Percentiles rank a stretch among this genome's conserved stretches.
Conservation (phyloP, 2,888 invertebrate genomes). For the Machimus atricapillus region DNA sequence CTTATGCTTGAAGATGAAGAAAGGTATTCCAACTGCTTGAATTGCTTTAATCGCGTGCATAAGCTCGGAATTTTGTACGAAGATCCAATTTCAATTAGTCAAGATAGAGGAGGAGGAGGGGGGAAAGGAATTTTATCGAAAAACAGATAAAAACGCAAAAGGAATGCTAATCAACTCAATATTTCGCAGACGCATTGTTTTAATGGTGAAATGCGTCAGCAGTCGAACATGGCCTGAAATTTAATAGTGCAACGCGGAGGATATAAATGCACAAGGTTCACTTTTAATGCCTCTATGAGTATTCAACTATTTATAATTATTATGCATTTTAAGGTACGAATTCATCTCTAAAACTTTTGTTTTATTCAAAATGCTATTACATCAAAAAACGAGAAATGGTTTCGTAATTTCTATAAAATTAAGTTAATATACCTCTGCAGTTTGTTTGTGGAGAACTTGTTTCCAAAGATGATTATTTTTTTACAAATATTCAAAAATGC, state of each 20-base stretch:
- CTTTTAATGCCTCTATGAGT: background rate
- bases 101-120: background rate
- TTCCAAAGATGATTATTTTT: no score
- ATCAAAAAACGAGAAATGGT: no score
- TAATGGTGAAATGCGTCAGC: background rate
- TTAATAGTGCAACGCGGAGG: background rate
- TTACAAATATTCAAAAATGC: no score
- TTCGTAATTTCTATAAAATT: no score
- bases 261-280: background rate
- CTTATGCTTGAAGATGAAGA: background rate
- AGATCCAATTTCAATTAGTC: background rate
- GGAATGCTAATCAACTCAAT: background rate
- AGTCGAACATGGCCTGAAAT: background rate
- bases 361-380: no score
- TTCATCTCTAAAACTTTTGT: no score
- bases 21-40: background rate
- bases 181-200: background rate
- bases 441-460: no score
- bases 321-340: no score
- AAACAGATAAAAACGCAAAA: background rate
- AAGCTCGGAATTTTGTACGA: background rate
- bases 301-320: no score
- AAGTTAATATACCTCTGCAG: no score
- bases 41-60: background rate
- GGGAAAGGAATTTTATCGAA: background rate